Conservation (phyloP, 2,888 invertebrate species). For the Erynnis tages region DNA sequence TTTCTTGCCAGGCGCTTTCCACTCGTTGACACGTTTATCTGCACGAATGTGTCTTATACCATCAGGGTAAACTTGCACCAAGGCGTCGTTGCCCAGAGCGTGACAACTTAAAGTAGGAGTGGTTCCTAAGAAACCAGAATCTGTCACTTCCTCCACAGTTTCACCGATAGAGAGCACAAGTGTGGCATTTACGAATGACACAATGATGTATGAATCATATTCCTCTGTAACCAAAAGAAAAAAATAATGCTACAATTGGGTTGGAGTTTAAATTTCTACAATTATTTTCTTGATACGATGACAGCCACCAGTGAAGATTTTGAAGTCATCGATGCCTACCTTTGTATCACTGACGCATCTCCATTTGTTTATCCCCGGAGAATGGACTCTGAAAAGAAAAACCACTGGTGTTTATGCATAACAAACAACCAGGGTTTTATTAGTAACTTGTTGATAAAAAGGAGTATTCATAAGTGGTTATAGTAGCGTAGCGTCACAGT, state of each 20-base stretch:
- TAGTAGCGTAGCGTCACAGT: constrained; percentile 66
- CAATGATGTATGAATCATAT: constrained; percentile 99
- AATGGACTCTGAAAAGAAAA: constrained; percentile 90
- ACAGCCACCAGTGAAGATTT: constrained; percentile 55
- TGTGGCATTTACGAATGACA: constrained; percentile 98
- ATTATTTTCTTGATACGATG: constrained; percentile 44
- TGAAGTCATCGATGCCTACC: constrained; percentile 67
- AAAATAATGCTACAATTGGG: constrained; percentile 31
- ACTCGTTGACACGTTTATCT: constrained; percentile 99
- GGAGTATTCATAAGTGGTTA: constrained; percentile 78
- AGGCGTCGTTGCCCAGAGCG: constrained; percentile 97
- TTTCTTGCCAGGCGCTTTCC: constrained; percentile 99
- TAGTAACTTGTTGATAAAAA: constrained; percentile 77
- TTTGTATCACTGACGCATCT: constrained; percentile 62
- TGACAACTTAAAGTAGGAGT: constrained; percentile 99
- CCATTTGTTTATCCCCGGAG: constrained; percentile 68
- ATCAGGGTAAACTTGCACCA: constrained; percentile 99
- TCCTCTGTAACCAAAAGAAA: constrained; percentile 93
- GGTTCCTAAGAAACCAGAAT: constrained; percentile 99
- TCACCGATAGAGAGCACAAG: constrained; percentile 99
- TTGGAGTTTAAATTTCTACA: constrained; percentile 25
- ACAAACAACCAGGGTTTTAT: constrained; percentile 83
- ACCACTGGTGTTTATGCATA: constrained; percentile 95
- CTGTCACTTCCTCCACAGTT: constrained; percentile 99
- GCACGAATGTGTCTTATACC: constrained; percentile 99